These are phyloP conservation scores for Polypedilum vanderplanki DNA, from an alignment of 1,140 invertebrate genomes.

Conservation along the genomic window DNA sequence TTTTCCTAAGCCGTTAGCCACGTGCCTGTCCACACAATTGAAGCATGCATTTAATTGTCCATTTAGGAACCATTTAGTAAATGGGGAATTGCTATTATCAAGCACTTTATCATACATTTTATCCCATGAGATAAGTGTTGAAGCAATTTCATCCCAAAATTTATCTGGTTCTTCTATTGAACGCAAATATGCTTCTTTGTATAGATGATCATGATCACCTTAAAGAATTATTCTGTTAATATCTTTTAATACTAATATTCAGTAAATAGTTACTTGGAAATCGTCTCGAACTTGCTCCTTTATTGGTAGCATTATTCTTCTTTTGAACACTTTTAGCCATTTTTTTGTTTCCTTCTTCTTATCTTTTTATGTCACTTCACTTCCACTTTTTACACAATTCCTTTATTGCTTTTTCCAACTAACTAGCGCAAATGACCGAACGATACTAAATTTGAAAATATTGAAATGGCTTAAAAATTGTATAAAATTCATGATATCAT, in stretches of 20 bases:
- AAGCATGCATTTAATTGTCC: conserved; percentile 89
- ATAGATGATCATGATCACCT: conserved; percentile 43
- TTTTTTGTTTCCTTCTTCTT: background rate
- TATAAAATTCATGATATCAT: conserved; percentile 11
- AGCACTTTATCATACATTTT: conserved; percentile 77
- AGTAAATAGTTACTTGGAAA: conserved; percentile 23
- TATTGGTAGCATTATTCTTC: background rate
- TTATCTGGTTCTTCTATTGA: conserved; percentile 72
- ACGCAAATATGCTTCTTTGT: conserved; percentile 57
- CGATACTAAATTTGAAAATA: background rate
- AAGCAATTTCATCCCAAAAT: conserved; percentile 77
- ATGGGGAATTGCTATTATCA: conserved; percentile 74
- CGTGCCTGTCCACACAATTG: conserved; percentile 87
- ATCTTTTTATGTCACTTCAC: background rate
- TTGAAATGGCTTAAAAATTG: background rate
- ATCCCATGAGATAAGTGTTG: conserved; percentile 64
- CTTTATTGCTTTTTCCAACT: background rate
- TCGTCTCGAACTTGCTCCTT: background rate
- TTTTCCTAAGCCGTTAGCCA: conserved; percentile 66
- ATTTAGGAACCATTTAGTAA: conserved; percentile 86
- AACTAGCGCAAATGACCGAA: background rate
- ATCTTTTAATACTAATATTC: too few relatives aligned
- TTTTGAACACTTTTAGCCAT: background rate
- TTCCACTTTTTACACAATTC: background rate
- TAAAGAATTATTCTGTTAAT: background rate